Evolutionary conservation across 30 jellyfish, hydroid and myxozoan genomes (phyloP), one percentile per base, ranked within the genome.

Genomic region (Chironex yamaguchii): DNA sequence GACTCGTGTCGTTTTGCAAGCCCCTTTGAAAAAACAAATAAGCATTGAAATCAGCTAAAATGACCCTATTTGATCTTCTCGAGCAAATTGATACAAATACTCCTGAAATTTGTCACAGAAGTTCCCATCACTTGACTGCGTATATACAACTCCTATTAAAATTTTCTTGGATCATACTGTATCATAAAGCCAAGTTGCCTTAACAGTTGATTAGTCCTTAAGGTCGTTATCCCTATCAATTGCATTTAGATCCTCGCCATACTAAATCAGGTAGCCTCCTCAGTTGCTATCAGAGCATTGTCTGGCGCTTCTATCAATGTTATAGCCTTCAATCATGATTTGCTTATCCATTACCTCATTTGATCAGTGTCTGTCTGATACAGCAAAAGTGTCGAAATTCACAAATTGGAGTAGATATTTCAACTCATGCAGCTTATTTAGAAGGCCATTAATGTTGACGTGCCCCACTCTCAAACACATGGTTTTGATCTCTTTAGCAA

Each of bases 51-150:
- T 78, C 89, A 4, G 81, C 82, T 2, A 36, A 11, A 29, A 78
- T 63, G 21, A 63, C 83, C 25, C 64, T 80, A 36, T 63, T 80
- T 22, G 91, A 34, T 63, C 91, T 80, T 74, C 36, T 23, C 72
- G 48, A 49, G 91, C 91, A 80, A 62, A 80, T 33, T 80, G 84
- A 75, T 63, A 62, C 90, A 71, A 80, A 63, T 71, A 33, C 42
- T 17, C 35, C 66, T 62, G 84, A 80, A 62, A 80, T 34, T 63
- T 80, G 24, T 62, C 64, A 20, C 3, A 54, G 23, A 54, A 54
- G 25, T n/a, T 54, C 23, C 22, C 23, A 54, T 54, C 71, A n/a
- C 22, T 3, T 54, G 71, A 32, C 23, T 54, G 71, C 23, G 31
- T 54, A 20, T 54, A 54, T 54, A n/a, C 71, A 3, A 20, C 6